These are phyloP conservation scores for Turdus rufiventris DNA, from an alignment of 2,113 vertebrate genomes.

Conservation along the genomic window DNA sequence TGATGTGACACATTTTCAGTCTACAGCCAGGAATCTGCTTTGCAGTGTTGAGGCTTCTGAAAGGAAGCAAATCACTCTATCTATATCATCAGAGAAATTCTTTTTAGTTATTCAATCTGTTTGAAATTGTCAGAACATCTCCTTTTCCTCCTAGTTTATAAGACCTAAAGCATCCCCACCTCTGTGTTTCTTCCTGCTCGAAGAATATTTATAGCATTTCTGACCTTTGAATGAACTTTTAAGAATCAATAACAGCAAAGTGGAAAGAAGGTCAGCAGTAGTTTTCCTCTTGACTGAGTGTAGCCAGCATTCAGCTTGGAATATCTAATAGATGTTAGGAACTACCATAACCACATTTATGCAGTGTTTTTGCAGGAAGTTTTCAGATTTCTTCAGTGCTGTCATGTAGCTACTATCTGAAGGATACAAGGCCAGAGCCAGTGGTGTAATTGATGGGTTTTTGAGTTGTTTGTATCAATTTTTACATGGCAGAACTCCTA, in stretches of 20 bases:
- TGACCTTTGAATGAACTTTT: conserved; percentile 66
- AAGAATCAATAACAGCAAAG: neutral
- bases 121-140: conserved; percentile 20
- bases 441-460: neutral
- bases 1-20: neutral
- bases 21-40: neutral
- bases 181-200: conserved; percentile 34
- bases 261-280: neutral
- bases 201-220: conserved; percentile 64
- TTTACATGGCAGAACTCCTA: neutral
- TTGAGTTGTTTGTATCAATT: neutral
- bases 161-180: neutral
- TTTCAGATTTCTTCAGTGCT: neutral
- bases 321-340: neutral
- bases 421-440: neutral
- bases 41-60: conserved; percentile 3
- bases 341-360: neutral
- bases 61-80: neutral
- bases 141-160: neutral
- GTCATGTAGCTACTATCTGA: neutral
- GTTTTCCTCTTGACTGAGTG: neutral
- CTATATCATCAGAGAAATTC: conserved; percentile 29
- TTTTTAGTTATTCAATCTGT: neutral
- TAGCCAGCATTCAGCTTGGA: neutral
- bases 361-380: neutral